These are phyloP conservation scores for Stenolophus ochropezus DNA, from an alignment of 2,888 invertebrate species.

Conservation along the genomic window DNA sequence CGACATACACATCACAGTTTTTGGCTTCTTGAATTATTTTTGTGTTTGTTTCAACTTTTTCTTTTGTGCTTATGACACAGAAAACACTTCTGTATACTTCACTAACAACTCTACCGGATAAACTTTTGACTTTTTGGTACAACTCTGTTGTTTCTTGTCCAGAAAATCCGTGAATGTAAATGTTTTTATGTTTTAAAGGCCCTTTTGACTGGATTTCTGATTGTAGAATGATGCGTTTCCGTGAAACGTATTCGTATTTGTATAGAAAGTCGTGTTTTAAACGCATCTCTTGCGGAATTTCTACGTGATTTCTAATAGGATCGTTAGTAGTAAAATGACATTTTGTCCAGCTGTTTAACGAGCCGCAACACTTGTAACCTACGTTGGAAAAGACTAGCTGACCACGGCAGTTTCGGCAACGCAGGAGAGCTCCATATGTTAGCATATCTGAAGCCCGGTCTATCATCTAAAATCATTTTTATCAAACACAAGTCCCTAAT, in stretches of 20 bases:
- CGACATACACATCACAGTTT: constrained; percentile 39
- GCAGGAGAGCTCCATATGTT: constrained; percentile 33
- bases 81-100: constrained; percentile 49
- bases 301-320: background rate
- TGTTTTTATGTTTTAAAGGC: constrained; percentile 38
- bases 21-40: constrained; percentile 18
- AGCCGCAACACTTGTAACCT: constrained; percentile 48
- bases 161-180: constrained; percentile 39
- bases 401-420: constrained; percentile 34
- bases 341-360: constrained; percentile 20
- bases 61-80: constrained; percentile 30
- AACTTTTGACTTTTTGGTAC: constrained; percentile 18
- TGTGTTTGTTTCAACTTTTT: constrained; percentile 15
- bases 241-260: constrained; percentile 36
- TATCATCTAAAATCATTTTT: constrained; percentile 40
- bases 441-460: constrained; percentile 39
- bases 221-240: background rate
- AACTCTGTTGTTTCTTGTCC: background rate
- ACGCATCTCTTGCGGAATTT: constrained; percentile 38
- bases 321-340: constrained; percentile 13
- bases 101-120: constrained; percentile 38
- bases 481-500: background rate
- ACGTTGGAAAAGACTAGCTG: constrained; percentile 17
- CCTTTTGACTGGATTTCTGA: background rate
- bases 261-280: constrained; percentile 35